Evolutionary conservation across 1,140 invertebrate genomes (phyloP).

Genomic region (Lasaia peninsularis): DNA sequence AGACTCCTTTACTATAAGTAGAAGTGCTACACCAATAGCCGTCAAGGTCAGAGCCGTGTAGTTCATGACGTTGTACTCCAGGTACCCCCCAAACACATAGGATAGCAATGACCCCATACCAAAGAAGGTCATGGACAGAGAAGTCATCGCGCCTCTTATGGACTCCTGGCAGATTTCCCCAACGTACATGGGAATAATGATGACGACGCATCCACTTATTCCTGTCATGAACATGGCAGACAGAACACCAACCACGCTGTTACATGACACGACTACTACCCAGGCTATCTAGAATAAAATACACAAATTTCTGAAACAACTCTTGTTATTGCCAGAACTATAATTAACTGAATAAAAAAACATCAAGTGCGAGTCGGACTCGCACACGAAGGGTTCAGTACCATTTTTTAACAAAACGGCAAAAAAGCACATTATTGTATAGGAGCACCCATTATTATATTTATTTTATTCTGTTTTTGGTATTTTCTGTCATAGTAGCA

Average conservation of each 20-base stretch:
- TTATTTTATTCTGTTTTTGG: too few relatives aligned
- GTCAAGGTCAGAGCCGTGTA: conserved; percentile 33
- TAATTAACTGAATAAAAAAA: too few relatives aligned
- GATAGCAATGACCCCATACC: conserved; percentile 39
- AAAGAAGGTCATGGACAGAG: conserved; percentile 33
- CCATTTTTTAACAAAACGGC: too few relatives aligned
- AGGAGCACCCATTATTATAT: too few relatives aligned
- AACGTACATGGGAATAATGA: conserved; percentile 27
- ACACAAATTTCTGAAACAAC: too few relatives aligned
- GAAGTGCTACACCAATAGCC: conserved; percentile 22
- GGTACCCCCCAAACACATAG: conserved; percentile 35
- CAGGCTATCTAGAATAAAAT: conserved; percentile 38
- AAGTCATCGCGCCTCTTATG: conserved; percentile 43
- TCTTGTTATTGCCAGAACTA: too few relatives aligned
- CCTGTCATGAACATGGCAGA: conserved; percentile 33
- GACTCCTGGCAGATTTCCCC: too few relatives aligned
- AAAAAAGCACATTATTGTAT: too few relatives aligned
- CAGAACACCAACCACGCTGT: conserved; percentile 33
- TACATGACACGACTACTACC: conserved; percentile 24
- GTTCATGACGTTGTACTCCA: conserved; percentile 35
- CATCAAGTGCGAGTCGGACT: too few relatives aligned
- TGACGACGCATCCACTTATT: conserved; percentile 28
- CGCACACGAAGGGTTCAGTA: too few relatives aligned
- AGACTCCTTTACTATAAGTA: conserved; percentile 39
- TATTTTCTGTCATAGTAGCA: too few relatives aligned